A percentile compares a stretch with the other conserved stretches of the same genome.
Conservation (phyloP, 2,888 invertebrate genomes). For the Meganola albula region DNA sequence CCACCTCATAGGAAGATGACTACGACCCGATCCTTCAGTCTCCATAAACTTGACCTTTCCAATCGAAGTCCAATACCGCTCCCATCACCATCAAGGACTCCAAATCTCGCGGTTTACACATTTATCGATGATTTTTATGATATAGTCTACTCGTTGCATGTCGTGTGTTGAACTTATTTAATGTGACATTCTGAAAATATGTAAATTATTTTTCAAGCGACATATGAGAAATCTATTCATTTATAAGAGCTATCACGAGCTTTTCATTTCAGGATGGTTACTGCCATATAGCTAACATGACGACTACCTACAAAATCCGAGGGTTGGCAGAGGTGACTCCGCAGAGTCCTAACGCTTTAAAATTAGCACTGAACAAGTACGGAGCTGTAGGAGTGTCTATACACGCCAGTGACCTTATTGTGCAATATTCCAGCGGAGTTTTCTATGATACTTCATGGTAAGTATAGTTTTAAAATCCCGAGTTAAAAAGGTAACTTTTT, state of each 20-base stretch:
- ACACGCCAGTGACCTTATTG: constrained; percentile 22
- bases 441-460: constrained; percentile 44
- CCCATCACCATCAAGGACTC: neutral
- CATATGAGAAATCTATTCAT: neutral
- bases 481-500: too few species aligned
- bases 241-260: too few species aligned
- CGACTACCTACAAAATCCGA: constrained; percentile 29
- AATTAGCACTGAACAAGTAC: constrained; percentile 38
- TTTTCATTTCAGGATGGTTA: constrained; percentile 36
- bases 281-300: constrained; percentile 37
- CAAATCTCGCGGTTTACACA: neutral
- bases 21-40: too few species aligned
- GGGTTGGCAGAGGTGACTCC: constrained; percentile 38
- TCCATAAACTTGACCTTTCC: too few species aligned
- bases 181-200: too few species aligned
- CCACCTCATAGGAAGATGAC: too few species aligned
- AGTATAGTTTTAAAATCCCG: too few species aligned
- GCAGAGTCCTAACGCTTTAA: constrained; percentile 35
- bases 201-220: neutral
- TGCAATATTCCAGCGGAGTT: constrained; percentile 38
- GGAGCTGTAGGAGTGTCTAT: constrained; percentile 41
- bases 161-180: too few species aligned
- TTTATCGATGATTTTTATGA: neutral
- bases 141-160: too few species aligned
- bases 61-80: too few species aligned